A percentile compares a stretch with the other conserved stretches of the same genome.
Conservation (phyloP, 2,113 vertebrate genomes). For the Campylomormyrus tamandua region DNA sequence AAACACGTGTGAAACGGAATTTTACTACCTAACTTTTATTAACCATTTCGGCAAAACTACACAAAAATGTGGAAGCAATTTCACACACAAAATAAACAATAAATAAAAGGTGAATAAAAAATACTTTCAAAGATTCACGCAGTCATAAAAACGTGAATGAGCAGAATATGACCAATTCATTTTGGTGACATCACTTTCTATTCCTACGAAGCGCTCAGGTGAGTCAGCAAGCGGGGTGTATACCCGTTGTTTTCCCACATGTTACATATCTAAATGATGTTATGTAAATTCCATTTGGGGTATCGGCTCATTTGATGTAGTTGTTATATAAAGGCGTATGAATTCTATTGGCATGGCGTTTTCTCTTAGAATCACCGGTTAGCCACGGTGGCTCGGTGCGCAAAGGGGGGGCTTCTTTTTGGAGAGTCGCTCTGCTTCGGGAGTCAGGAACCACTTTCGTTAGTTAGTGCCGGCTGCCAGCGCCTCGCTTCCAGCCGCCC, state of each 20-base stretch:
- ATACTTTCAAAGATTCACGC: neutral
- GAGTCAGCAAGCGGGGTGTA: neutral
- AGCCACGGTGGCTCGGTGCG: neutral
- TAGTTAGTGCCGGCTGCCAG: slow-evolving; percentile 22
- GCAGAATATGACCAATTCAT: neutral
- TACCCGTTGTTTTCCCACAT: neutral
- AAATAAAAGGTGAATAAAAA: neutral
- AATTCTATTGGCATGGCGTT: neutral
- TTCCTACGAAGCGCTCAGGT: neutral
- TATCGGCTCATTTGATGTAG: neutral
- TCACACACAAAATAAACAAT: neutral
- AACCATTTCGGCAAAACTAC: neutral
- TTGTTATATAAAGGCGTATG: neutral
- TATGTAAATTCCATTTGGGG: neutral
- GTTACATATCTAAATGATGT: neutral
- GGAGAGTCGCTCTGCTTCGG: neutral
- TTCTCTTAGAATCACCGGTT: neutral
- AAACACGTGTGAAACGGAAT: neutral
- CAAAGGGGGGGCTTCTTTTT: neutral
- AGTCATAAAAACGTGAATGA: neutral
- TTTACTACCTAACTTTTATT: neutral
- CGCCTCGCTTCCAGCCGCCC: slow-evolving; percentile 40
- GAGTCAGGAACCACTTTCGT: neutral
- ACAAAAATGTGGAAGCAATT: neutral
- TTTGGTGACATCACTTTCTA: neutral